These are phyloP conservation scores for Aphelenchoides avenae DNA, from an alignment of 1,140 invertebrate species.

Conservation along the genomic window DNA sequence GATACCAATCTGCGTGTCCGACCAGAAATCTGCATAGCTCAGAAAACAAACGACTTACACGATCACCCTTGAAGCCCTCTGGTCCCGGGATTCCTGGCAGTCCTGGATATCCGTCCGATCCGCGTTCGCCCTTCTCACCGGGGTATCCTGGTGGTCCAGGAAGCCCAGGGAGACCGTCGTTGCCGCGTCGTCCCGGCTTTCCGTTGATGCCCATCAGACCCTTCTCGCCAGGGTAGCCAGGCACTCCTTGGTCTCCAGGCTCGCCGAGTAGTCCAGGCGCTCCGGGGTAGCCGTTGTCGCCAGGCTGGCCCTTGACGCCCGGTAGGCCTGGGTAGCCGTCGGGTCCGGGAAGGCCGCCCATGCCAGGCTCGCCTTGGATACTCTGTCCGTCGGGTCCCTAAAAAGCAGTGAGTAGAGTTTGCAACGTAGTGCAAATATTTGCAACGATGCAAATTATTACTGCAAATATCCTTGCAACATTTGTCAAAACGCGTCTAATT, in stretches of 20 bases:
- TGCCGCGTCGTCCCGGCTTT: conserved; percentile 33
- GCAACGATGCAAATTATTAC: too few relatives aligned
- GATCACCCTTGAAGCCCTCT: too few relatives aligned
- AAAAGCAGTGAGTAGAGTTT: too few relatives aligned
- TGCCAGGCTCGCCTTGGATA: conserved; percentile 18
- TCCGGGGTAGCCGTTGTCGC: conserved; percentile 64
- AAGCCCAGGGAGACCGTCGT: conserved; percentile 43
- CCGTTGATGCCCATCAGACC: conserved; percentile 56
- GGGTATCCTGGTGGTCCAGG: conserved; percentile 35
- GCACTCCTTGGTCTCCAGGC: conserved; percentile 48
- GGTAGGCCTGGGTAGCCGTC: conserved; percentile 61
- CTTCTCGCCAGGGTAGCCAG: conserved; percentile 51
- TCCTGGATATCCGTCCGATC: conserved; percentile 29
- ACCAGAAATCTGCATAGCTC: too few relatives aligned
- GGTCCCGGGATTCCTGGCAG: conserved; percentile 32
- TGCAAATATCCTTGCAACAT: too few relatives aligned
- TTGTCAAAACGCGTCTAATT: too few relatives aligned
- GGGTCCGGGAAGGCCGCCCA: conserved; percentile 14
- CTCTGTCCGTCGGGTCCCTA: conserved; percentile 4
- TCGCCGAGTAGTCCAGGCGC: conserved; percentile 62
- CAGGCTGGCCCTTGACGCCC: conserved; percentile 62
- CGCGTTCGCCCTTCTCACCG: conserved; percentile 33
- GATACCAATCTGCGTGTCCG: too few relatives aligned
- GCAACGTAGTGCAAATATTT: too few relatives aligned
- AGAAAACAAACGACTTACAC: too few relatives aligned